A percentile compares a stretch with the other conserved stretches of the same genome.
Evolutionary conservation across 2,113 vertebrate species (phyloP).

Genomic region (Lepus americanus): DNA sequence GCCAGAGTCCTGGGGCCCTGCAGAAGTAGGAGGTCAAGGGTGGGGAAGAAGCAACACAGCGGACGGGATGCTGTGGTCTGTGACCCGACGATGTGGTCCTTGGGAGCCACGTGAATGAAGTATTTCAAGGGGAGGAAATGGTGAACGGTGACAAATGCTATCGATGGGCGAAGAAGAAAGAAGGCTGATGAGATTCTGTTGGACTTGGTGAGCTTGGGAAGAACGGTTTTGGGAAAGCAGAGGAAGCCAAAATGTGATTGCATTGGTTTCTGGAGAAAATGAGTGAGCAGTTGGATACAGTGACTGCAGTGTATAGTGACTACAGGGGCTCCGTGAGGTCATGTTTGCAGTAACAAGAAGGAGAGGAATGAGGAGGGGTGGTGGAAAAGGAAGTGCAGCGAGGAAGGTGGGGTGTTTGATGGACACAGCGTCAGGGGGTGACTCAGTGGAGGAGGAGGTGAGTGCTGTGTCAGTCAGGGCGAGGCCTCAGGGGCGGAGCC

Average conservation of each 20-base stretch:
- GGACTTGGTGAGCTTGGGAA: background rate
- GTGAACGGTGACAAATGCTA: background rate
- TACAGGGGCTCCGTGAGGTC: no score
- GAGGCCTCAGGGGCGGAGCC: background rate
- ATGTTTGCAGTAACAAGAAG: background rate
- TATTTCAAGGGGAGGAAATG: background rate
- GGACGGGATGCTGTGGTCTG: background rate
- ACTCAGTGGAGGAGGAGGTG: background rate
- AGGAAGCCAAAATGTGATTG: background rate
- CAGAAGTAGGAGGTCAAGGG: background rate
- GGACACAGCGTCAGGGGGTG: background rate
- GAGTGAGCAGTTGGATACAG: background rate
- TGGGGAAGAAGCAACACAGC: background rate
- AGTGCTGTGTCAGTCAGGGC: background rate
- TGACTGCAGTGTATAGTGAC: no score
- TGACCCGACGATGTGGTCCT: background rate
- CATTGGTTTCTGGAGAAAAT: background rate
- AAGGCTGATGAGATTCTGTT: background rate
- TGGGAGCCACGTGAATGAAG: background rate
- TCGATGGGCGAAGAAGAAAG: background rate
- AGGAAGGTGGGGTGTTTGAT: background rate
- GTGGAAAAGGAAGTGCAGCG: background rate
- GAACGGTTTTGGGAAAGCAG: background rate
- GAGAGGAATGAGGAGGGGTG: background rate
- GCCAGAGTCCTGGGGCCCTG: background rate